Percentiles rank a stretch among this genome's conserved stretches.
These are phyloP conservation scores for Mesochorus sp. DNA, from an alignment of 2,888 invertebrate species.

Conservation along the genomic window DNA sequence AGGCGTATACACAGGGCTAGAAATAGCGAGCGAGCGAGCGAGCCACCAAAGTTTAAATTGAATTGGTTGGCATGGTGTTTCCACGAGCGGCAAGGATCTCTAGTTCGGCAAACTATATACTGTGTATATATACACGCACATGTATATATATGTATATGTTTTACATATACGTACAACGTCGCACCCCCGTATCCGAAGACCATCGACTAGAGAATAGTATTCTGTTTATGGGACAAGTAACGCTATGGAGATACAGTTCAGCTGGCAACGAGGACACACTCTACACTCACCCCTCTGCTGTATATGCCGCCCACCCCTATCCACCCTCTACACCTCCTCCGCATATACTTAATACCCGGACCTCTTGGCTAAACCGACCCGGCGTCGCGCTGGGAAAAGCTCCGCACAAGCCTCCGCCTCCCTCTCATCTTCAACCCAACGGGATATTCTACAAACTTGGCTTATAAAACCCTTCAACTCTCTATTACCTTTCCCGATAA, in stretches of 20 bases:
- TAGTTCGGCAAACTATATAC: slow-evolving; percentile 78
- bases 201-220: slow-evolving; percentile 80
- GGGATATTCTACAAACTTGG: slow-evolving; percentile 33
- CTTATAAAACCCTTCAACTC: neutral
- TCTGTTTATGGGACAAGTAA: slow-evolving; percentile 80
- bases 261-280: slow-evolving; percentile 74
- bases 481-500: neutral
- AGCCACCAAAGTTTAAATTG: slow-evolving; percentile 80
- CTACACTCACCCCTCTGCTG: no score
- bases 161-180: slow-evolving; percentile 54
- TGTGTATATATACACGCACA: no score
- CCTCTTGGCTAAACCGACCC: slow-evolving; percentile 37
- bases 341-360: slow-evolving; percentile 51
- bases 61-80: slow-evolving; percentile 78
- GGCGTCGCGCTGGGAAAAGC: slow-evolving; percentile 12
- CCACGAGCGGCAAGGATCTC: slow-evolving; percentile 69
- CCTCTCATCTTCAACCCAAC: slow-evolving; percentile 48
- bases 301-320: slow-evolving; percentile 69
- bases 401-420: slow-evolving; percentile 52
- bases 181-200: slow-evolving; percentile 78
- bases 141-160: slow-evolving; percentile 67
- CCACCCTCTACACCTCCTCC: slow-evolving; percentile 14
- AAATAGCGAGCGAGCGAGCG: slow-evolving; percentile 54
- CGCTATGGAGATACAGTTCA: slow-evolving; percentile 79
- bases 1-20: slow-evolving; percentile 26